A percentile compares a stretch with the other conserved stretches of the same genome.
phyloP scores from a whole-genome alignment of 2,113 vertebrate genomes.

The Scalopus aquaticus region DNA sequence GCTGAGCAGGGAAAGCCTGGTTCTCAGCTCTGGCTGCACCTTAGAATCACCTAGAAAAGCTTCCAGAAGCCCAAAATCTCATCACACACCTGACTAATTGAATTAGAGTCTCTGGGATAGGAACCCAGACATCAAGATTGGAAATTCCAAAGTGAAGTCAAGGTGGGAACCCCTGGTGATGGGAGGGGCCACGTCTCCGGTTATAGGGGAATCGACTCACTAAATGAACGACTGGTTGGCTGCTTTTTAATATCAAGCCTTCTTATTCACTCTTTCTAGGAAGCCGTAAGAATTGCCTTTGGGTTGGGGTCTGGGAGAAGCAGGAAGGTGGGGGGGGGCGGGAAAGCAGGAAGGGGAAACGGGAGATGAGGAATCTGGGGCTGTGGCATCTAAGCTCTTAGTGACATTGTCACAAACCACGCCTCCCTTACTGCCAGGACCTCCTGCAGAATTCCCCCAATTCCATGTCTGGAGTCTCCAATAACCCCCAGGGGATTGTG shows the following conservation, averaged over 20 bases:
- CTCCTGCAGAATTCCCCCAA: constrained; percentile 96
- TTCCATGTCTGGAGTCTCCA: constrained; percentile 92
- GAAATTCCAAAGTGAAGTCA: not conserved
- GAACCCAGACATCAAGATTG: not conserved
- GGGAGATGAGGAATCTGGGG: not conserved
- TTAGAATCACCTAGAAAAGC: not conserved
- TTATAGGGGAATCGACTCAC: not conserved
- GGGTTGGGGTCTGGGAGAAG: not conserved
- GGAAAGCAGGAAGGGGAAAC: not conserved
- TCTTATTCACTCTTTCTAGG: constrained; percentile 25
- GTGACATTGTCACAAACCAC: constrained; percentile 27
- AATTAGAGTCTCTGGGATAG: not conserved
- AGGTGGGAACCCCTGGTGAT: not conserved
- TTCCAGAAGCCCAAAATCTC: not conserved
- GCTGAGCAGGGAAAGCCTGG: not conserved
- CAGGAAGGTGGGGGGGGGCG: not conserved
- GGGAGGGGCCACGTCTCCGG: not conserved
- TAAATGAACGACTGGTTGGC: not conserved
- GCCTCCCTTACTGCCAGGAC: constrained; percentile 86
- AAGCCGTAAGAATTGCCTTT: not conserved
- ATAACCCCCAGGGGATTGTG: constrained; percentile 94
- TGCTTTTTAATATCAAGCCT: not conserved
- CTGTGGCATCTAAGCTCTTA: not conserved
- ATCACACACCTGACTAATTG: not conserved
- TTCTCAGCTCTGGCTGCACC: not conserved